These are phyloP conservation scores for Calypte anna DNA, from an alignment of 2,113 vertebrate species.

Conservation along the genomic window DNA sequence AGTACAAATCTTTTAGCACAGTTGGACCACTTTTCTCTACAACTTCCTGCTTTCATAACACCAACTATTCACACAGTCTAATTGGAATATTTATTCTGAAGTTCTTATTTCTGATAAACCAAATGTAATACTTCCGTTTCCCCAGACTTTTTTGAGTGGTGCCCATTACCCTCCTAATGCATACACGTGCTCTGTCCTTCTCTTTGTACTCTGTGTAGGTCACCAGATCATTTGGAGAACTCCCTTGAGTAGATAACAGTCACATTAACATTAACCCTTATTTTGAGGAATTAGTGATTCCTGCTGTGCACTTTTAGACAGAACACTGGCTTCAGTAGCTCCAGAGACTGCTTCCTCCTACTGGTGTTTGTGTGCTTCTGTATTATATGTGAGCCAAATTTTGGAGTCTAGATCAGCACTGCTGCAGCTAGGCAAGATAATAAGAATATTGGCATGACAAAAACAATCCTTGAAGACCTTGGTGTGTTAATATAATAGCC, in stretches of 20 bases:
- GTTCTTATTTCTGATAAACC: not conserved
- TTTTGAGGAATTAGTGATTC: not conserved
- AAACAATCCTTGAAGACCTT: not conserved
- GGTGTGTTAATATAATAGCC: not conserved
- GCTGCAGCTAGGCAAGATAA: not conserved
- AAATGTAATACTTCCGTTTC: not conserved
- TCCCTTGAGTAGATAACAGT: not conserved
- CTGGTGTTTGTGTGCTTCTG: not conserved
- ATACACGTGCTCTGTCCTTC: not conserved
- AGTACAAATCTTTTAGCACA: not conserved
- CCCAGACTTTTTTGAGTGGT: not conserved
- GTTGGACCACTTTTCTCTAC: not conserved
- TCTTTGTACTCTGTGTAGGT: not conserved
- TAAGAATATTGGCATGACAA: not conserved
- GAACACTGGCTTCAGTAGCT: not conserved
- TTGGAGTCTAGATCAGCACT: not conserved
- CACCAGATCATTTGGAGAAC: not conserved
- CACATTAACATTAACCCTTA: not conserved
- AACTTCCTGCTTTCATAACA: not conserved
- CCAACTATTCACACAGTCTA: not conserved
- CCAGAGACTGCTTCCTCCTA: not conserved
- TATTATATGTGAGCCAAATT: not conserved
- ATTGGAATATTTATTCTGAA: not conserved
- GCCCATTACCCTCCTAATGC: not conserved
- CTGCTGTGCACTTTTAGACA: not conserved